A percentile compares a stretch with the other conserved stretches of the same genome.
Evolutionary conservation across 2,888 invertebrate species (phyloP).

Genomic region (Tortrix viridana): DNA sequence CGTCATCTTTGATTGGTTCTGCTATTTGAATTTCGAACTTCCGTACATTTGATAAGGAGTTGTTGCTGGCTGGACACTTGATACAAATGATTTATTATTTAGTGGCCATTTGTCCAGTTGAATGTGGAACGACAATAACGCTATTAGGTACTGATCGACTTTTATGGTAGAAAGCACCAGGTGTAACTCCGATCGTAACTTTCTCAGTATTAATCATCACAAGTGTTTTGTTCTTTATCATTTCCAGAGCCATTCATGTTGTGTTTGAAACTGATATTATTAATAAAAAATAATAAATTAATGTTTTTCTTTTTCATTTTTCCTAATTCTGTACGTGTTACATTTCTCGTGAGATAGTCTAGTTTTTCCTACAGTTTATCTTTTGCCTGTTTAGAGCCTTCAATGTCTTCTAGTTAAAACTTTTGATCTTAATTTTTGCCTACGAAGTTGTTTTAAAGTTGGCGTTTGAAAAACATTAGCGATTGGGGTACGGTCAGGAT

Average conservation of each 20-base stretch:
- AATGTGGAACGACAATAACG: constrained; percentile 23
- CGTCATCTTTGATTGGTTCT: constrained; percentile 69
- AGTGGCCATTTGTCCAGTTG: constrained; percentile 45
- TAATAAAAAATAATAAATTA: no score
- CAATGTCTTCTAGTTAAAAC: no score
- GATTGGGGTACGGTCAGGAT: no score
- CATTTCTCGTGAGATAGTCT: no score
- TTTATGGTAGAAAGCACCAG: constrained; percentile 53
- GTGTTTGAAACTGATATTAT: constrained; percentile 36
- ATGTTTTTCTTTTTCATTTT: no score
- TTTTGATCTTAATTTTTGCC: no score
- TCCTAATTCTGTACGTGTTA: no score
- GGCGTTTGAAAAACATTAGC: no score
- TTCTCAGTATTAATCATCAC: constrained; percentile 60
- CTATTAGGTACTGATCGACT: constrained; percentile 12
- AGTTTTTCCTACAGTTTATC: no score
- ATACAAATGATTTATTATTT: constrained; percentile 57
- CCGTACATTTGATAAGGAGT: constrained; percentile 74
- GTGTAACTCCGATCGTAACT: constrained; percentile 56
- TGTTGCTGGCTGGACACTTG: constrained; percentile 54
- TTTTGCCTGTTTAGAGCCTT: no score
- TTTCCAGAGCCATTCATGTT: constrained; percentile 45
- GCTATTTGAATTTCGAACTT: constrained; percentile 73
- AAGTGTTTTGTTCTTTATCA: constrained; percentile 46
- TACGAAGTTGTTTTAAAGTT: no score